These are phyloP conservation scores for Amphipyra berbera DNA, from an alignment of 2,888 invertebrate species.

Conservation along the genomic window DNA sequence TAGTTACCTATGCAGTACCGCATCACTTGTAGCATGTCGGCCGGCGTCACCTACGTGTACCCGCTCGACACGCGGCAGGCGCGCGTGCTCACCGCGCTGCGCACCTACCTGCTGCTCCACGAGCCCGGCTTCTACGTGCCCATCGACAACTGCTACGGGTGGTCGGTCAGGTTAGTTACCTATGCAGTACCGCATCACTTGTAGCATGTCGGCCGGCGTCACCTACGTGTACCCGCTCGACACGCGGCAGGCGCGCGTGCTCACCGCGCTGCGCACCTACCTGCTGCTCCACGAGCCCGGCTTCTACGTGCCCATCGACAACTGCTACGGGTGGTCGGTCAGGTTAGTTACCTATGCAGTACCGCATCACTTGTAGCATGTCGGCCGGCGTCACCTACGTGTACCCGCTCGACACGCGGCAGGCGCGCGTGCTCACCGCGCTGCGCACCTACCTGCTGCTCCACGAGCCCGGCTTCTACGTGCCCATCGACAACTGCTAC, in stretches of 20 bases:
- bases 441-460: slow-evolving; percentile 23
- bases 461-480: slow-evolving; percentile 77
- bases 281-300: slow-evolving; percentile 66
- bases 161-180: slow-evolving; percentile 78
- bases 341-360: slow-evolving; percentile 65
- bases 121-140: slow-evolving; percentile 82
- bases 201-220: slow-evolving; percentile 25
- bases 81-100: neutral
- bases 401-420: slow-evolving; percentile 55
- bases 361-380: slow-evolving; percentile 4
- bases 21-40: slow-evolving; percentile 11
- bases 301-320: slow-evolving; percentile 82
- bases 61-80: slow-evolving; percentile 51
- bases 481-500: slow-evolving; percentile 77
- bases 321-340: slow-evolving; percentile 78
- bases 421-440: slow-evolving; percentile 7
- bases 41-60: slow-evolving; percentile 49
- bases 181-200: neutral
- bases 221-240: slow-evolving; percentile 59
- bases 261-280: no score
- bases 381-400: slow-evolving; percentile 39
- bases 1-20: neutral
- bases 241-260: slow-evolving; percentile 20
- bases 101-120: slow-evolving; percentile 42
- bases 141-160: slow-evolving; percentile 75